Percentiles rank a stretch among this genome's conserved stretches.
phyloP scores from a whole-genome alignment of 2,797 vertebrate genomes.

The Channa striata region DNA sequence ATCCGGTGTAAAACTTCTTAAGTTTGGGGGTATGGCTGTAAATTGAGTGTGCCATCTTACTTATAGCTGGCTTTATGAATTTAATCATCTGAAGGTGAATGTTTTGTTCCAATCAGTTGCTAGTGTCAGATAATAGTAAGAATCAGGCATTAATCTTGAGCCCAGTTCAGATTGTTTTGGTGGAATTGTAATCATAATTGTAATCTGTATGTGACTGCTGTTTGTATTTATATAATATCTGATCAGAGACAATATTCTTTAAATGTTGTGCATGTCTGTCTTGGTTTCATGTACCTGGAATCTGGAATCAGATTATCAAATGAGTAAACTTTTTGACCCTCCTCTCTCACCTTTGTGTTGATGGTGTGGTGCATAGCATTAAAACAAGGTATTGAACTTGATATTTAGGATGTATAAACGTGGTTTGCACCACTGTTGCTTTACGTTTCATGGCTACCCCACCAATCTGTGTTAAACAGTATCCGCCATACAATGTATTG shows the following conservation, averaged over 20 bases:
- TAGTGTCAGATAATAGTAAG: slow-evolving; percentile 20
- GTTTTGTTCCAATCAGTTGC: slow-evolving; percentile 26
- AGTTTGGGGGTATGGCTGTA: slow-evolving; percentile 9
- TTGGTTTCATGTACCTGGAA: slow-evolving; percentile 10
- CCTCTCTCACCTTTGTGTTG: not conserved
- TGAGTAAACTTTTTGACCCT: not conserved
- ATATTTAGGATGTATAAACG: not conserved
- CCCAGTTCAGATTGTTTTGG: slow-evolving; percentile 13
- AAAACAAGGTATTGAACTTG: not conserved
- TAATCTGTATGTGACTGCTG: slow-evolving; percentile 8
- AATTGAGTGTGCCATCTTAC: not conserved
- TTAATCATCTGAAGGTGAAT: slow-evolving; percentile 21
- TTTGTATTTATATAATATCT: slow-evolving; percentile 7
- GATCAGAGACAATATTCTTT: not conserved
- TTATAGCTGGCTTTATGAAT: slow-evolving; percentile 3
- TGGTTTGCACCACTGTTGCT: not conserved
- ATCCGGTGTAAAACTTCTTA: slow-evolving; percentile 5
- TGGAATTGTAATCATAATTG: slow-evolving; percentile 13
- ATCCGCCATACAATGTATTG: slow-evolving; percentile 4
- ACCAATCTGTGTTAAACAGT: not conserved
- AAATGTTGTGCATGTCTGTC: not conserved
- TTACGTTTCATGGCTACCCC: slow-evolving; percentile 11
- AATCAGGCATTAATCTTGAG: slow-evolving; percentile 28
- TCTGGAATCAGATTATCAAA: not conserved
- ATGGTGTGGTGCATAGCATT: not conserved